These are phyloP conservation scores for Patella caerulea DNA, from an alignment of 2,888 invertebrate species.

Conservation along the genomic window DNA sequence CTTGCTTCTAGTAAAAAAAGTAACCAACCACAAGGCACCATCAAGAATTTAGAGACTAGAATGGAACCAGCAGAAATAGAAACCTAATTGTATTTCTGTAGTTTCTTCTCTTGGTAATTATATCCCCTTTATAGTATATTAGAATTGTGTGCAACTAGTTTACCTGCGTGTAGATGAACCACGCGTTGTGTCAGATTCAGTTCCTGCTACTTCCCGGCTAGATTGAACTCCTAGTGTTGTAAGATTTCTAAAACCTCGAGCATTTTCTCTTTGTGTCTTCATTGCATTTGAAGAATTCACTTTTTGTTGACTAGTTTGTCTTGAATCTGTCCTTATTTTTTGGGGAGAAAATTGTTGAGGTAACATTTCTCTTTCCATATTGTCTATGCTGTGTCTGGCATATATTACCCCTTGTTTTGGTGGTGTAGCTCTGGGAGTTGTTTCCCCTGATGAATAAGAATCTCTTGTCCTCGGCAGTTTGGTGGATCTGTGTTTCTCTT, in stretches of 20 bases:
- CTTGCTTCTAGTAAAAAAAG: no score
- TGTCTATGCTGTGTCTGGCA: background rate
- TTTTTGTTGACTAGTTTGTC: background rate
- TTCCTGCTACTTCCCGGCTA: background rate
- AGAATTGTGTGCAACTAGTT: background rate
- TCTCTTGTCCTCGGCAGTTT: background rate
- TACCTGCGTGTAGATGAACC: background rate
- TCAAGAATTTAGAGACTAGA: no score
- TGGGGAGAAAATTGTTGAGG: background rate
- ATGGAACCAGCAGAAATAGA: no score
- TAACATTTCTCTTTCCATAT: background rate
- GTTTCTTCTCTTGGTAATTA: no score
- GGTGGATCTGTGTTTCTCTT: background rate
- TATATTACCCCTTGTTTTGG: conserved; percentile 7
- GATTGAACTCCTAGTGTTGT: background rate
- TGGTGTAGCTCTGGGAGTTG: conserved; percentile 36
- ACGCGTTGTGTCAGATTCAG: background rate
- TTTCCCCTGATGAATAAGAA: conserved; percentile 30
- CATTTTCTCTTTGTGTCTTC: conserved; percentile 9
- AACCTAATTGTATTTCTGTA: no score
- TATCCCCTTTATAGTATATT: no score
- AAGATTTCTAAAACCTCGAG: background rate
- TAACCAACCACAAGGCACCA: no score
- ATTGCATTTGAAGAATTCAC: background rate
- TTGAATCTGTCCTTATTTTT: background rate